Conservation (phyloP, 2,113 vertebrate genomes). For the Toxotes chatareus region DNA sequence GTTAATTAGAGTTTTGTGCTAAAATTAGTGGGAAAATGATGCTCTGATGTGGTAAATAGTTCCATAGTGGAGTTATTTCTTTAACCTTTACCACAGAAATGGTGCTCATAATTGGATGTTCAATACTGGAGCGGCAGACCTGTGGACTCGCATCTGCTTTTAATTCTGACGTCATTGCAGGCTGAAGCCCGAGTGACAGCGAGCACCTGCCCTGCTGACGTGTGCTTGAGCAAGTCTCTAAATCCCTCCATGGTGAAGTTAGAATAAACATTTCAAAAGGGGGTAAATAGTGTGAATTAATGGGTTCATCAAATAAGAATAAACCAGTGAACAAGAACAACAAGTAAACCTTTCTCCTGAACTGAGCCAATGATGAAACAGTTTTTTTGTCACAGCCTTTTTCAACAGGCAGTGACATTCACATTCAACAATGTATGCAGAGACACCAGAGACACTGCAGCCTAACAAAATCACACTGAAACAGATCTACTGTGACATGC, state of each 20-base stretch:
- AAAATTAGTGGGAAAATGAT: no score
- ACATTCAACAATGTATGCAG: constrained; percentile 42
- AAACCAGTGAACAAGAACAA: not conserved
- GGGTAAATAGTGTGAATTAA: not conserved
- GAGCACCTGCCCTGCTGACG: not conserved
- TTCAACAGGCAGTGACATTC: constrained; percentile 40
- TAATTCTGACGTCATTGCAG: not conserved
- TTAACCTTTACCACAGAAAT: no score
- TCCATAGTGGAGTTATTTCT: no score
- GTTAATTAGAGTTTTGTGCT: no score
- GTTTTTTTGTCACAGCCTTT: constrained; percentile 5
- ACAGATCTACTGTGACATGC: constrained; percentile 59
- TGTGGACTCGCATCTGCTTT: not conserved
- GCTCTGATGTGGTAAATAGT: no score
- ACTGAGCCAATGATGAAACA: constrained; percentile 6
- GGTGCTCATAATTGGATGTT: not conserved
- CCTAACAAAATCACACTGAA: constrained; percentile 52
- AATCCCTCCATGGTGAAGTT: not conserved
- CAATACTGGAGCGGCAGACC: not conserved
- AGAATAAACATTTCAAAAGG: not conserved
- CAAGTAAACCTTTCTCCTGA: not conserved
- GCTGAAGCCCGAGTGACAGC: not conserved
- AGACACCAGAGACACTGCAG: constrained; percentile 29
- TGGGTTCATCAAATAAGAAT: not conserved
- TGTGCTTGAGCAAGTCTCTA: not conserved